Conservation (phyloP, 2,888 invertebrate species). For the Sacculina carcini region DNA sequence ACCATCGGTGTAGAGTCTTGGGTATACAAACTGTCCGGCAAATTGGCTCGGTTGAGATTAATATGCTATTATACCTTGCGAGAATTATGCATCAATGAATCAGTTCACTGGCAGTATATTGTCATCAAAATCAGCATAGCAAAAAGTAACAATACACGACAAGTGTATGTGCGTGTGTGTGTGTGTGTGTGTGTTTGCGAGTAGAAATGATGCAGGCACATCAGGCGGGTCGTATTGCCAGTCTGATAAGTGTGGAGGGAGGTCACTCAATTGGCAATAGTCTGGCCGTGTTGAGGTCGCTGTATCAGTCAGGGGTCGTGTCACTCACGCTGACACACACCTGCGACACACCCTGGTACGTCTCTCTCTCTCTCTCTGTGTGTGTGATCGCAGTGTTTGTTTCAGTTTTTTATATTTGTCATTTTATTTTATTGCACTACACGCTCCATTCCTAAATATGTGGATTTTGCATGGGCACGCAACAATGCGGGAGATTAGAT, state of each 20-base stretch:
- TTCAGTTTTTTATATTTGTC: too few relatives aligned
- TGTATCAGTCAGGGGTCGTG: conserved; percentile 50
- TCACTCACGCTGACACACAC: conserved; percentile 60
- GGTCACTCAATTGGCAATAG: conserved; percentile 59
- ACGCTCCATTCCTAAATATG: background rate
- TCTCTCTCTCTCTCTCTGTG: background rate
- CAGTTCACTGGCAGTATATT: too few relatives aligned
- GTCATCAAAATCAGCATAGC: too few relatives aligned
- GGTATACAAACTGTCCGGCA: too few relatives aligned
- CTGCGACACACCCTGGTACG: conserved; percentile 61
- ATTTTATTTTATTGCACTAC: too few relatives aligned
- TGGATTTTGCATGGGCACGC: background rate
- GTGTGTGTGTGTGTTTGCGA: background rate
- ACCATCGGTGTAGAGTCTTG: too few relatives aligned
- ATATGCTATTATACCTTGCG: too few relatives aligned
- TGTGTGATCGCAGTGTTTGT: background rate
- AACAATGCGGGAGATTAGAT: background rate
- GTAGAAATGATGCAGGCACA: conserved; percentile 39
- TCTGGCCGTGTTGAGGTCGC: conserved; percentile 46
- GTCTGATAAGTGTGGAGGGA: conserved; percentile 59
- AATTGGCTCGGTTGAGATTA: too few relatives aligned
- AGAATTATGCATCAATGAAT: too few relatives aligned
- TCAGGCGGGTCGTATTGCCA: conserved; percentile 48
- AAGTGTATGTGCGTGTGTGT: too few relatives aligned
- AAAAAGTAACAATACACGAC: too few relatives aligned